A percentile compares a stretch with the other conserved stretches of the same genome.
Conservation (phyloP, 2,888 invertebrate genomes). For the Operophtera brumata region DNA sequence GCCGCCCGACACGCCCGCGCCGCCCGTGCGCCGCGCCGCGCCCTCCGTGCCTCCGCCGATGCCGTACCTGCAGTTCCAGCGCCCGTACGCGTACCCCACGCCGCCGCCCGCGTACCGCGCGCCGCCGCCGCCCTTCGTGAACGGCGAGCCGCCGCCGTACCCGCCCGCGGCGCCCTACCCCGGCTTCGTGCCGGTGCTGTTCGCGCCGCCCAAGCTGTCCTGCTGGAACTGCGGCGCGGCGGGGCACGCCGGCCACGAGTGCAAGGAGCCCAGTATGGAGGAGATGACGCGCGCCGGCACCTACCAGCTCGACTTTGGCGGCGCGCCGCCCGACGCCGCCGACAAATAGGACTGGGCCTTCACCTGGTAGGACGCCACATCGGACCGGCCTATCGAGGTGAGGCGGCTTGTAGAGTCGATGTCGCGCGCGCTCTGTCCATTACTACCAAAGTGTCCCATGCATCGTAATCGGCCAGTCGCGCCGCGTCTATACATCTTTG, state of each 20-base stretch:
- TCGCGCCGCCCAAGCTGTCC: conserved; percentile 84
- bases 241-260: conserved; percentile 91
- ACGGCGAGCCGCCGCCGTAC: conserved; percentile 73
- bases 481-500: conserved; percentile 31
- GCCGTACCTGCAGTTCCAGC: conserved; percentile 63
- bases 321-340: conserved; percentile 67
- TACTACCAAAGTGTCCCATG: conserved; percentile 56
- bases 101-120: conserved; percentile 69
- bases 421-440: conserved; percentile 37
- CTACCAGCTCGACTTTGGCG: conserved; percentile 84
- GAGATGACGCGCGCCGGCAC: conserved; percentile 90
- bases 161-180: conserved; percentile 69
- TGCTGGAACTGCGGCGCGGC: conserved; percentile 96
- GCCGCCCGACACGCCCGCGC: conserved; percentile 68
- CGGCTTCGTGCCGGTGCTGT: conserved; percentile 76
- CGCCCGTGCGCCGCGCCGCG: conserved; percentile 48
- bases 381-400: conserved; percentile 28
- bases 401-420: conserved; percentile 27
- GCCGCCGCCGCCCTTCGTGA: conserved; percentile 70
- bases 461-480: conserved; percentile 34
- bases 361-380: conserved; percentile 29
- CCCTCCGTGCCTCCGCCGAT: conserved; percentile 55
- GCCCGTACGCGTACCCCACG: conserved; percentile 66
- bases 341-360: conserved; percentile 59
- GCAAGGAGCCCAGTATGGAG: conserved; percentile 95